Evolutionary conservation across 2,113 vertebrate species (phyloP), one percentile per base, ranked within the genome.

Genomic region (Microtus ochrogaster): DNA sequence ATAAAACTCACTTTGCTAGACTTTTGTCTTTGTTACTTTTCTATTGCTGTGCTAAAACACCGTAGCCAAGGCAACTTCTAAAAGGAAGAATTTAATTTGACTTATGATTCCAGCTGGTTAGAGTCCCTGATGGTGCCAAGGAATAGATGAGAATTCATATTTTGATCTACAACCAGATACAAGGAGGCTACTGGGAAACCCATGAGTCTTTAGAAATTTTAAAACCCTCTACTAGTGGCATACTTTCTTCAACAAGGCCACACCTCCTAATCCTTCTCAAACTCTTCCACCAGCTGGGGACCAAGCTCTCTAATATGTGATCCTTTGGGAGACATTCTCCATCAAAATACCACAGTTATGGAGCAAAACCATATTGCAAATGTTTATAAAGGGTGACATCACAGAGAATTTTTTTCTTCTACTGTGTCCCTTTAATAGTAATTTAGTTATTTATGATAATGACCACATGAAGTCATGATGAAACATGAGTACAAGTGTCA

Each of bases 371-470:
- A 24, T 14, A n/a, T 33, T 70, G 16, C 13, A 65, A 78, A 28
- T 30, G 5, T 39, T 76, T 2, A 1, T 36, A 28, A 66, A 63
- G 7, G 12, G 65, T 77, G 47, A 33, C 12, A 16, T 74, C 44
- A 9, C 4, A 70, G 39, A 65, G 52, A 78, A 68, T 79, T 79
- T 61, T 28, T 22, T 44, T 65, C 66, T 5, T 7, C 2, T 3
- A 0, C 1, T 28, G 3, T 17, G 58, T 58, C 19, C 6, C 2
- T 78, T 63, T 39, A 61, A n/a, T 4, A 22, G 7, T 17, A 16
- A 19, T 41, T 63, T 14, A 33, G 39, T 36, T 77, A 39, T 86
- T 85, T 44, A 66, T 44, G n/a, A 28, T 47, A 78, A 8, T 11
- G 30, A 10, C 21, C 70, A 2, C 7, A 2, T 39, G 63, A 77